Base-by-base conservation (phyloP, 2,888 invertebrate genomes). In the Apantesis nais region DNA sequence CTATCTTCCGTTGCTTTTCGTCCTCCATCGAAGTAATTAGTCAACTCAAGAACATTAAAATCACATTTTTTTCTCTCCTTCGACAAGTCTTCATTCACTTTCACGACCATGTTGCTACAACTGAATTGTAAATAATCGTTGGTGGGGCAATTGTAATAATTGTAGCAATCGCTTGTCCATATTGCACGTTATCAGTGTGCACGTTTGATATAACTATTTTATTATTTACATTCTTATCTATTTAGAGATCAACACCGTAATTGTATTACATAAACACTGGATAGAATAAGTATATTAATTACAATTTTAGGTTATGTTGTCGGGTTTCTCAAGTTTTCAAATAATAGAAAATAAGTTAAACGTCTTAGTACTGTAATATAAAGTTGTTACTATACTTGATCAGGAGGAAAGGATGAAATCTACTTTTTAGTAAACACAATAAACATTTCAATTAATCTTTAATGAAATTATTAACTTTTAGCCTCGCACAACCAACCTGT, bases 21-120 rank as follows among this genome's bases (percentile, higher is more conserved):
- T 12, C 97, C 96, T 11, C 98, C 98, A 88, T 98, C 97, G 79
- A 98, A 92, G 80, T 97, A 96, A 85, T 97, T 91, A 0, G 98
- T 98, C 78, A 98, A 92, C 89, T 98, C 98, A 75, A 95, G 90
- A 0, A 96, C 91, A 88, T 97, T 93, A 86, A 98, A 98, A 63
- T 96, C 96, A 85, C 97, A 97, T 78, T 96, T 97, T 48, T 95
- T 91, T 67, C 98, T 95, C 89, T 98, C 98, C 74, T 92, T 96
- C 71, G 93, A 90, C 72, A 98, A 93, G 92, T 98, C 98, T 69
- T 95, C 92, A 88, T 97, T 97, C 14, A 97, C 89, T 80, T 84
- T 85, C 58, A 62, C 61, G 37, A 64, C 68, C 80, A 81, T 80
- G 12, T 80, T 60, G 31, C 31, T 3, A 65, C 44, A 64, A 11